Percentiles rank a stretch among this genome's conserved stretches.
Conservation (phyloP, 2,888 invertebrate species). For the Gari tellinella region DNA sequence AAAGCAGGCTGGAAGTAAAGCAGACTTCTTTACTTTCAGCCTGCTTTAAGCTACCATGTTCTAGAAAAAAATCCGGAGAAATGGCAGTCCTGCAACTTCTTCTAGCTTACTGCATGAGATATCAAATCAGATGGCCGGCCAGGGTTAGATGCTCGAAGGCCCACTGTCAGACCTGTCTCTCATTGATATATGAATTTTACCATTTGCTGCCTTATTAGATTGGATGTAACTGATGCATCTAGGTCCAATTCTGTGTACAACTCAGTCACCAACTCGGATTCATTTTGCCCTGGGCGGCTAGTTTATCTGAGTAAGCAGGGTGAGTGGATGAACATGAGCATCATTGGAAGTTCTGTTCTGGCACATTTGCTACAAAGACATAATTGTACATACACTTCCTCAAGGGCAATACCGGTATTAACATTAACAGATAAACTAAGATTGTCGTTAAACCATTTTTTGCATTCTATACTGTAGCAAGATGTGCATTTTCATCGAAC, state of each 20-base stretch:
- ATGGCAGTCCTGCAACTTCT: slow-evolving; percentile 45
- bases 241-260: slow-evolving; percentile 47
- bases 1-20: no score
- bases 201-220: slow-evolving; percentile 33
- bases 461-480: no score
- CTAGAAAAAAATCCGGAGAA: no score
- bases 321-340: background rate
- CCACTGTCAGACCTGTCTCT: slow-evolving; percentile 39
- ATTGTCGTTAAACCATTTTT: no score
- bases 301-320: slow-evolving; percentile 8
- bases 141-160: slow-evolving; percentile 30
- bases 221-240: slow-evolving; percentile 35
- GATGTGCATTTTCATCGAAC: no score
- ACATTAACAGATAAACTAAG: slow-evolving; percentile 19
- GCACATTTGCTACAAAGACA: slow-evolving; percentile 15
- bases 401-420: slow-evolving; percentile 27
- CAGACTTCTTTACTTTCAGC: no score
- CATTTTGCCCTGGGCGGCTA: slow-evolving; percentile 36
- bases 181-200: slow-evolving; percentile 38
- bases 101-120: slow-evolving; percentile 31
- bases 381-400: slow-evolving; percentile 9
- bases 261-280: no score
- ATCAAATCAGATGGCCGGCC: slow-evolving; percentile 43
- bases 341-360: slow-evolving; percentile 7
- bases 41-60: no score